Conservation (phyloP, 2,888 invertebrate genomes). For the Scaptomyza cyrtandrae region DNA sequence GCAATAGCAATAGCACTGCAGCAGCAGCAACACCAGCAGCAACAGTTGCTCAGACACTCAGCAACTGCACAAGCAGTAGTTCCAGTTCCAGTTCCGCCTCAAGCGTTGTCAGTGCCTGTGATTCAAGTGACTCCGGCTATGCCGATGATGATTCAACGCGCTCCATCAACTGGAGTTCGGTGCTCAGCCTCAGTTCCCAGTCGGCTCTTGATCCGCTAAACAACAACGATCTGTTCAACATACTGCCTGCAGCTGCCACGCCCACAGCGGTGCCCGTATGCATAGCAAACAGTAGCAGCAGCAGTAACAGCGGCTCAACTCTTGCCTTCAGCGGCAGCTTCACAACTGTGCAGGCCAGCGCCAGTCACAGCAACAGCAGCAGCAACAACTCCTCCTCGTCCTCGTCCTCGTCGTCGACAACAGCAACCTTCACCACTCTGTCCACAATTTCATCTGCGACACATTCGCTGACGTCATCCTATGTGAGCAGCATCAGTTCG, state of each 20-base stretch:
- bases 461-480: constrained; percentile 82
- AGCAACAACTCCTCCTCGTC: constrained; percentile 68
- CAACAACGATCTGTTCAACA: constrained; percentile 89
- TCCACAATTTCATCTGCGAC: constrained; percentile 83
- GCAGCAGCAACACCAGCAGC: constrained; percentile 23
- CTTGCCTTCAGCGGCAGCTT: constrained; percentile 82
- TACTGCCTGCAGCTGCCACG: constrained; percentile 80
- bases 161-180: constrained; percentile 96
- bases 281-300: constrained; percentile 39
- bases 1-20: constrained; percentile 26
- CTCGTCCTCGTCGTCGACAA: constrained; percentile 61
- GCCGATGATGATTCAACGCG: constrained; percentile 91
- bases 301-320: constrained; percentile 46
- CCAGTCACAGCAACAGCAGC: constrained; percentile 61
- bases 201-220: constrained; percentile 93
- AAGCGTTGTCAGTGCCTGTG: constrained; percentile 52
- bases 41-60: constrained; percentile 10
- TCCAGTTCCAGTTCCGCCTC: constrained; percentile 44
- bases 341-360: constrained; percentile 75
- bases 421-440: constrained; percentile 82
- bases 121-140: constrained; percentile 90
- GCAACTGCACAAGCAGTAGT: constrained; percentile 21
- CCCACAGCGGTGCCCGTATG: constrained; percentile 80
- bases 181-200: constrained; percentile 93
- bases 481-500: constrained; percentile 80